Base-by-base conservation (phyloP, 2,888 invertebrate genomes). In the Athetis lepigone region DNA sequence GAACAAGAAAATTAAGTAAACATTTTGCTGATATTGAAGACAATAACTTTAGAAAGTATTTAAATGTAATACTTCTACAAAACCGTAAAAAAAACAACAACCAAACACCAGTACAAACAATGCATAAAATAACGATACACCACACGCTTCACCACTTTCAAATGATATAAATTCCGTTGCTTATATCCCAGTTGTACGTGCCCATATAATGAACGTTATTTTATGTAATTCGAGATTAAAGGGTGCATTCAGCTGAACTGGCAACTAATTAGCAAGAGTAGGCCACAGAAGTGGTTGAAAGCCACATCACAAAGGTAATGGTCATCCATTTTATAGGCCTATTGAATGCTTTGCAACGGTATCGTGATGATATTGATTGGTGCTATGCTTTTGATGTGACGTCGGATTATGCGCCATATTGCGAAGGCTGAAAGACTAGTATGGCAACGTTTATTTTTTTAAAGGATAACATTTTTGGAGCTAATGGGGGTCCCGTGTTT, bases 231-330 rank as follows among this genome's bases (percentile, higher is more conserved):
- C 61, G 54, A 67, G 46, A 57, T 61, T 46, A 52, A 59, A 55
- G 27, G 49, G 70, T 67, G 80, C 79, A 86, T 83, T 80, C 81
- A 79, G 51, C 46, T 69, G 60, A 75, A 72, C 58, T 63, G 58
- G 69, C 56, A 68, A 81, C 85, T 87, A 86, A 88, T 87, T 86
- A 87, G 80, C 65, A 42, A 13, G 71, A 82, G 77, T 79, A 81
- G 76, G 55, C 66, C 51, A 79, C 77, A 80, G 70, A 76, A 72
- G 60, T 61, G 70, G 65, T 65, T 71, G 72, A 73, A 77, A 80
- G 77, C 83, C 79, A 55, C 68, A 71, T 57, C 83, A 83, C 81
- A 85, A 85, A 85, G 85, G 82, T 79, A 83, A 81, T 80, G 75
- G 72, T 63, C 68, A 76, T 69, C 57, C 77, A 77, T 79, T 82